Evolutionary conservation across 2,113 vertebrate species (phyloP), one percentile per base, ranked within the genome.

Genomic region (Aramus guarauna): DNA sequence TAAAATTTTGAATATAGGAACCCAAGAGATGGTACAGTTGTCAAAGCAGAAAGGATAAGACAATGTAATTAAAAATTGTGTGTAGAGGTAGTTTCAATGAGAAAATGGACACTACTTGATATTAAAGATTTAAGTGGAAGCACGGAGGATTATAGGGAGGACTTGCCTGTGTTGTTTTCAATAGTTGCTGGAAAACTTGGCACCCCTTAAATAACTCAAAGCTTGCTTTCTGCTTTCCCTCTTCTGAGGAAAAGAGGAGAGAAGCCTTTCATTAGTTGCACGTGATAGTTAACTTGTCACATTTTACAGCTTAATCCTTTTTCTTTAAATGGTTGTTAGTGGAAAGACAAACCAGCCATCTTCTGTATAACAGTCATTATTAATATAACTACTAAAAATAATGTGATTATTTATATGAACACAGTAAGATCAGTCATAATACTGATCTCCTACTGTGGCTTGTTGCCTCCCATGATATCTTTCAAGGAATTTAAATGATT

Each of bases 231-330:
- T 88, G 10, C 55, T 76, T 91, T 86, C 36, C 16, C 9, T 90
- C 85, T 60, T 93, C 53, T 77, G 63, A 52, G 26, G 23, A 73
- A 69, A 36, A 76, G 36, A 15, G 21, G 26, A 90, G 37, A 90
- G 53, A 92, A 92, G 36, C 53, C 63, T 92, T 94, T 94, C 66
- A 79, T 93, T 83, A 85, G 34, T 88, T 2, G 3, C 62, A 80
- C 32, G 24, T 64, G 59, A 62, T 79, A 83, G 85, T 94, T 95
- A 95, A 88, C 59, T 88, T 92, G 83, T 94, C 92, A 88, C n/a
- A 45, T 86, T 83, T 86, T 92, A 48, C 50, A 63, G 45, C 55
- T 90, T 83, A 82, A 88, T 86, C 17, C 26, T 79, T 78, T 68
- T 66, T 53, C 32, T 81, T 67, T 75, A 27, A 62, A 60, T 60